Base-by-base conservation (phyloP, 2,888 invertebrate genomes). In the Choristoneura rosaceana region DNA sequence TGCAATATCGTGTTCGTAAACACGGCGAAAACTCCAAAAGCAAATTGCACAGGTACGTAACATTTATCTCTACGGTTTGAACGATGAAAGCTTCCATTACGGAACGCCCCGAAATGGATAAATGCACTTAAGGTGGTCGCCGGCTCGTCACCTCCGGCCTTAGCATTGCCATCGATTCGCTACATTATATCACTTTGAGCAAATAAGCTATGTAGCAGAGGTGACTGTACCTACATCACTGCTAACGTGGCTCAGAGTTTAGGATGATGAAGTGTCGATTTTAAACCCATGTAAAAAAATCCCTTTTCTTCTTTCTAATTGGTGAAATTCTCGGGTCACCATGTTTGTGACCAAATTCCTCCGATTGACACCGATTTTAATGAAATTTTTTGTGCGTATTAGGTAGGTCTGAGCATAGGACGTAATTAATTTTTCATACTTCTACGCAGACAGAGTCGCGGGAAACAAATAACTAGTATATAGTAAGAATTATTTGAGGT, bases 81-180 rank as follows among this genome's bases (percentile, higher is more conserved):
- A 84, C 87, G 89, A 87, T 89, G 89, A 90, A 90, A 90, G 90
- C 87, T 81, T 90, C 89, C 89, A 90, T 91, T 91, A 90, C 83
- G 80, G 81, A 77, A 78, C 77, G 80, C 79, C 82, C 80, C 79
- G 82, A 84, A 90, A 91, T 91, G 90, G 89, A 90, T 89, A 88
- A 87, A 82, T 90, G 89, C 91, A 91, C 91, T 91, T 90, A 89
- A 86, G 87, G 86, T 88, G 81, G 84, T 83, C 80, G 81, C 69
- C 64, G 50, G 59, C 69, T 64, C 68, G 63, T 66, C 78, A 78
- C 78, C 79, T 78, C 82, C 50, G 64, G 64, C 64, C 64, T 25
- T 79, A 68, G 80, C 75, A 75, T 78, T 78, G 76, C 76, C 78
- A 74, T 84, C 82, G 80, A 81, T 81, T 80, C 76, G 77, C 76